A percentile compares a stretch with the other conserved stretches of the same genome.
These are phyloP conservation scores for Okamejei kenojei DNA, from an alignment of 2,797 vertebrate species.

Conservation along the genomic window DNA sequence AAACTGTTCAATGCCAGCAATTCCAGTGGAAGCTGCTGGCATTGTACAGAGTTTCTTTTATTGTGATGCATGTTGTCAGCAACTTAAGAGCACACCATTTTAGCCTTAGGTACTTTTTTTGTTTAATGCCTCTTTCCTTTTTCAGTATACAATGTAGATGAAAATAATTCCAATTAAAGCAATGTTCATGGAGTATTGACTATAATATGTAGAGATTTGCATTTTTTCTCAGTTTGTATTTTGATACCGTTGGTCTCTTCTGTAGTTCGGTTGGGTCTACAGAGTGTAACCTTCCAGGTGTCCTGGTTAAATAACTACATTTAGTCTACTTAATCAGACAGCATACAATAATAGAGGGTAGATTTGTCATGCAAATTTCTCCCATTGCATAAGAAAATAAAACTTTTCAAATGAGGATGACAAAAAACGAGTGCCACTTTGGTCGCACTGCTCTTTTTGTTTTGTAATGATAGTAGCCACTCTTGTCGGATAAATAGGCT, in stretches of 20 bases:
- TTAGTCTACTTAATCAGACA: not conserved
- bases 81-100: not conserved
- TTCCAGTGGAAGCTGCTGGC: no score
- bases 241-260: not conserved
- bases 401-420: not conserved
- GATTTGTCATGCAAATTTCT: not conserved
- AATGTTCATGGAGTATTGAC: not conserved
- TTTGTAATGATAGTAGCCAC: not conserved
- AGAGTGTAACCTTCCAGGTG: not conserved
- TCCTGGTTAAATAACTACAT: not conserved
- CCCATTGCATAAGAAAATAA: not conserved
- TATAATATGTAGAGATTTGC: not conserved
- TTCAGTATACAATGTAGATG: not conserved
- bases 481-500: not conserved
- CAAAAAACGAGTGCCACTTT: not conserved
- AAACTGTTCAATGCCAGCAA: no score
- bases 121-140: not conserved
- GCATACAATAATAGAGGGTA: not conserved
- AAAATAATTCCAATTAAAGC: not conserved
- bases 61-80: not conserved
- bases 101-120: not conserved
- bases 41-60: not conserved
- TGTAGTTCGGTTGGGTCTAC: not conserved
- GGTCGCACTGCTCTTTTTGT: not conserved
- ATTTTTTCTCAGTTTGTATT: not conserved